phyloP scores from a whole-genome alignment of 1,140 invertebrate genomes.

The Teleopsis dalmanni region DNA sequence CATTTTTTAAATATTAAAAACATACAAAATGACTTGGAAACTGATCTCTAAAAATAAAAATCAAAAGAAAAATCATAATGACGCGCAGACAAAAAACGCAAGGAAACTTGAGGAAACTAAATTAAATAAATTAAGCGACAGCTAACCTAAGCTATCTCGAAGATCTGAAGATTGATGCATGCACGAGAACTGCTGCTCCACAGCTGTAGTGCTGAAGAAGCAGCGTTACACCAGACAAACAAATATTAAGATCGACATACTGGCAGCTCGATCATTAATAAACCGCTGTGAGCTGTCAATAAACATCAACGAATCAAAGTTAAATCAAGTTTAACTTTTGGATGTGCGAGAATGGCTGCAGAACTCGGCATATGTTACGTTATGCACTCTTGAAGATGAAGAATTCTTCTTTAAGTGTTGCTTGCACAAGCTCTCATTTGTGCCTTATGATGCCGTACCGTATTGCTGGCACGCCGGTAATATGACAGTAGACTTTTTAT shows the following conservation, averaged over 20 bases:
- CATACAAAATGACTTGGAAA: too few relatives aligned
- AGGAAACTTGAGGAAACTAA: background rate
- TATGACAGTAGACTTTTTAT: background rate
- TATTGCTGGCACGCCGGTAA: too few relatives aligned
- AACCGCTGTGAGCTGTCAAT: slow-evolving; percentile 44
- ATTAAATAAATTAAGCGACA: background rate
- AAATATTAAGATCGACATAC: background rate
- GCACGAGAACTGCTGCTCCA: background rate
- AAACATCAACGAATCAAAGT: slow-evolving; percentile 28
- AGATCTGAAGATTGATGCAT: slow-evolving; percentile 8
- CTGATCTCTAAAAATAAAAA: too few relatives aligned
- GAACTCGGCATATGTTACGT: too few relatives aligned
- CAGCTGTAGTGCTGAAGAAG: background rate
- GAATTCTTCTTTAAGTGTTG: too few relatives aligned
- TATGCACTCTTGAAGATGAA: too few relatives aligned
- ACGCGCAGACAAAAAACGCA: background rate
- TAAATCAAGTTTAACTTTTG: too few relatives aligned
- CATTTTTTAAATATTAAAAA: background rate
- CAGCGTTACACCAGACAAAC: background rate
- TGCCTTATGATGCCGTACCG: too few relatives aligned
- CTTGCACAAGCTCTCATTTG: too few relatives aligned
- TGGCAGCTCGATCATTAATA: slow-evolving; percentile 40
- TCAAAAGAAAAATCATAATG: too few relatives aligned
- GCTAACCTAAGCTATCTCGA: too few relatives aligned
- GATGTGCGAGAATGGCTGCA: too few relatives aligned